Evolutionary conservation across 2,888 invertebrate species (phyloP), one percentile per base, ranked within the genome.

Genomic region (Pollenia angustigena): DNA sequence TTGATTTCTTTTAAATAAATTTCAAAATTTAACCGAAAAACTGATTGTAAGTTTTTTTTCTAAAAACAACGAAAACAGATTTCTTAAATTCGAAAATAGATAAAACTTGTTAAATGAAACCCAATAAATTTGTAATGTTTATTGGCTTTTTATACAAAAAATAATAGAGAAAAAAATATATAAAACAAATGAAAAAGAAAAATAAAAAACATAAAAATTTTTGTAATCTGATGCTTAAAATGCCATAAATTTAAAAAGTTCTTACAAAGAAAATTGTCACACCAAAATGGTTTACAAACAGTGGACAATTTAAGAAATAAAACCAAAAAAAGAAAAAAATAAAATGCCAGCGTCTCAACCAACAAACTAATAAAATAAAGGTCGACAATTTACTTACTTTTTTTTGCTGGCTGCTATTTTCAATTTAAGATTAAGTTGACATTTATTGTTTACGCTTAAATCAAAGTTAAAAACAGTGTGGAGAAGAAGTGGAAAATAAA

Each of bases 401-500:
- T 48, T 71, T 14, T 23, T 64, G 72, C 54, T 56, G 12, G 18
- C 56, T 7, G n/a, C 50, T 76, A 46, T 75, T 76, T 87, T 90
- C 89, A 90, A 90, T 93, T 92, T 92, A 91, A 92, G 92, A 92
- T 93, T 93, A 93, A 92, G 92, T 72, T 92, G 93, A 92, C 93
- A 92, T 93, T 93, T 93, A 92, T 92, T 92, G 92, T 92, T 92
- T 90, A 92, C 92, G 91, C 92, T 91, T 91, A 92, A 92, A 92
- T 92, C 91, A 64, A 71, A 71, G 74, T 58, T 48, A 56, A 48
- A 56, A 48, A 71, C 52, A 72, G 50, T 71, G 44, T 48, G 44
- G 44, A 12, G 6, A 2, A 71, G 2, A 18, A 40, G 40, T 14
- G 40, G 1, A 16, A 56, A 60, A 58, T 11, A 58, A 44, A 32